phyloP scores from a whole-genome alignment of 2,113 vertebrate genomes.

The Notothenia coriiceps region DNA sequence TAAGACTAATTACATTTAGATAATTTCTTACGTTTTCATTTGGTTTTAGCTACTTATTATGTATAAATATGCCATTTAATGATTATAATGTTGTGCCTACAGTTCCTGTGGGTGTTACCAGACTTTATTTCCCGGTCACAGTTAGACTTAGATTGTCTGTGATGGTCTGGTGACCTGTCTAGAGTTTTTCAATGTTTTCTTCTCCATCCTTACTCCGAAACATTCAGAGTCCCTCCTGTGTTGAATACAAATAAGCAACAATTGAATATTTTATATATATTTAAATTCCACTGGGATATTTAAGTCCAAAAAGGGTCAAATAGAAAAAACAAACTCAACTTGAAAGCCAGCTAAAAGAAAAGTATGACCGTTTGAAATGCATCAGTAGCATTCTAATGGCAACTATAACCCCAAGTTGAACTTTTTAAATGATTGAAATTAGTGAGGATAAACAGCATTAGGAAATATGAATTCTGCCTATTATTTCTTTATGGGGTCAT shows the following conservation, averaged over 20 bases:
- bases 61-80: too few species aligned
- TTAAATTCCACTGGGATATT: conserved; percentile 50
- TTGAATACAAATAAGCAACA: conserved; percentile 49
- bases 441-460: background rate
- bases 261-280: conserved; percentile 61
- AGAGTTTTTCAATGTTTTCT: conserved; percentile 14
- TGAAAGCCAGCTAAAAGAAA: conserved; percentile 26
- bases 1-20: background rate
- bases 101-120: background rate
- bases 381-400: background rate
- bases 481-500: background rate
- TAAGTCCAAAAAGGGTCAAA: conserved; percentile 40
- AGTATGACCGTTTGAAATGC: conserved; percentile 23
- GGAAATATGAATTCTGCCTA: too few species aligned
- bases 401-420: background rate
- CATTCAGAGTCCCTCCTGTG: conserved; percentile 5
- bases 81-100: too few species aligned
- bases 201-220: conserved; percentile 18
- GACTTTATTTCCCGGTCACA: conserved; percentile 27
- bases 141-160: conserved; percentile 33
- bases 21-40: background rate
- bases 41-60: background rate
- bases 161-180: conserved; percentile 30
- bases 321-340: conserved; percentile 12
- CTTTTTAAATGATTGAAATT: background rate